phyloP scores from a whole-genome alignment of 1,140 invertebrate species.

The Cyrtorhinus lividipennis region DNA sequence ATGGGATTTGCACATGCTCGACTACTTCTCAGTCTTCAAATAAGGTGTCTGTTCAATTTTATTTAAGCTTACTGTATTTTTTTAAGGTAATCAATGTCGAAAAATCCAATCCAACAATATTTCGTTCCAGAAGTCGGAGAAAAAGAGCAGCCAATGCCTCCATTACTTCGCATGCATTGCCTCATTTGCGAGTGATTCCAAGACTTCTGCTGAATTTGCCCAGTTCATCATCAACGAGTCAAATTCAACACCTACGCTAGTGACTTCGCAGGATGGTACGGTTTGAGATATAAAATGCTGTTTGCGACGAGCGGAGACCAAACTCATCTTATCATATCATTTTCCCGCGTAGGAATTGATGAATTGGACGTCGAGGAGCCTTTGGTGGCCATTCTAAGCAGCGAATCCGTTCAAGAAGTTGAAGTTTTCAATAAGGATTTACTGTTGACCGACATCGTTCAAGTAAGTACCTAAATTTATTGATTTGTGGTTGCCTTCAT shows the following conservation, averaged over 20 bases:
- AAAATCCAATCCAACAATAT: too few species aligned
- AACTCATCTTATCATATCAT: too few species aligned
- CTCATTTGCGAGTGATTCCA: constrained; percentile 59
- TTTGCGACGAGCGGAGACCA: too few species aligned
- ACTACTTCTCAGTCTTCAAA: constrained; percentile 28
- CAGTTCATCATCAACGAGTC: constrained; percentile 44
- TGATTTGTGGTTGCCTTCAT: too few species aligned
- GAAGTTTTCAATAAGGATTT: background rate
- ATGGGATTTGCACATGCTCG: constrained; percentile 42
- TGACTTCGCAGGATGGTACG: background rate
- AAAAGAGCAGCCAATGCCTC: constrained; percentile 31
- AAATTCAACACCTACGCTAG: background rate
- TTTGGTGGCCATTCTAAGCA: background rate
- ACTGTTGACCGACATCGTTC: background rate
- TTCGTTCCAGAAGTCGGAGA: constrained; percentile 24
- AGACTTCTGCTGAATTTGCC: constrained; percentile 51
- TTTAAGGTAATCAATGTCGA: too few species aligned
- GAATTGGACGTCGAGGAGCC: background rate
- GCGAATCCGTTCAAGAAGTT: background rate
- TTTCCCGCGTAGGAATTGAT: too few species aligned
- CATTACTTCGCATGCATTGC: constrained; percentile 62
- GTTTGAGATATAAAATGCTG: too few species aligned
- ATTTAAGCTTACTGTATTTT: too few species aligned
- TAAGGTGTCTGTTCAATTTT: constrained; percentile 32
- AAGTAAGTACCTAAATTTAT: too few species aligned